phyloP scores from a whole-genome alignment of 2,113 vertebrate genomes.

The Rhizomys pruinosus region DNA sequence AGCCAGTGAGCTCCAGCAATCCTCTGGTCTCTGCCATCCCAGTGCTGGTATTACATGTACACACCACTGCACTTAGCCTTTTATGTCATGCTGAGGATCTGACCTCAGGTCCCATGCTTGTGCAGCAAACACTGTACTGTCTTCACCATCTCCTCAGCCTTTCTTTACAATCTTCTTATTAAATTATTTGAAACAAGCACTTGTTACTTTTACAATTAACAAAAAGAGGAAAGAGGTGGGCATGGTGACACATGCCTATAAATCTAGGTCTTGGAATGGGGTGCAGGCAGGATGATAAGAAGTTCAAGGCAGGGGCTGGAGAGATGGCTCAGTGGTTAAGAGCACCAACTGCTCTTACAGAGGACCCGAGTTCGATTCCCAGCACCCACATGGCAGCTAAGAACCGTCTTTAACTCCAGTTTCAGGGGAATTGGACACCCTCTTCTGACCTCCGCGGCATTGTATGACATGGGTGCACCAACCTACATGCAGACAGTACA shows the following conservation, averaged over 20 bases:
- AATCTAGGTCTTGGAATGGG: neutral
- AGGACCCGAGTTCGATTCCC: too few species aligned
- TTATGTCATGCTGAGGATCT: neutral
- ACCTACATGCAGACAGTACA: too few species aligned
- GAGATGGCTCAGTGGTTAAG: too few species aligned
- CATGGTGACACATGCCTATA: neutral
- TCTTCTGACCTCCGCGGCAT: too few species aligned
- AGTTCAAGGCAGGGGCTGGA: too few species aligned
- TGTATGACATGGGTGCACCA: too few species aligned
- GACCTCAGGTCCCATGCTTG: neutral
- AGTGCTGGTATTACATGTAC: too few species aligned
- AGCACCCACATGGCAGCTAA: too few species aligned
- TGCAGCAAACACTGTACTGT: neutral
- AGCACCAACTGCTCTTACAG: too few species aligned
- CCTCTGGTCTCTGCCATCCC: neutral
- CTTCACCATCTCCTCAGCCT: neutral
- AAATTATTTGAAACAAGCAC: neutral
- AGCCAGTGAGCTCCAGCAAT: neutral
- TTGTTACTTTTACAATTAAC: slow-evolving; percentile 32
- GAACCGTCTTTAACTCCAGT: too few species aligned
- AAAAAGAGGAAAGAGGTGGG: neutral
- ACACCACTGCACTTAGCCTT: neutral
- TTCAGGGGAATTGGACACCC: too few species aligned
- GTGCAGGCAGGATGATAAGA: neutral
- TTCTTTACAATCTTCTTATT: neutral